These are phyloP conservation scores for Sebastes trivittatus DNA, from an alignment of 2,797 vertebrate genomes.

Conservation along the genomic window DNA sequence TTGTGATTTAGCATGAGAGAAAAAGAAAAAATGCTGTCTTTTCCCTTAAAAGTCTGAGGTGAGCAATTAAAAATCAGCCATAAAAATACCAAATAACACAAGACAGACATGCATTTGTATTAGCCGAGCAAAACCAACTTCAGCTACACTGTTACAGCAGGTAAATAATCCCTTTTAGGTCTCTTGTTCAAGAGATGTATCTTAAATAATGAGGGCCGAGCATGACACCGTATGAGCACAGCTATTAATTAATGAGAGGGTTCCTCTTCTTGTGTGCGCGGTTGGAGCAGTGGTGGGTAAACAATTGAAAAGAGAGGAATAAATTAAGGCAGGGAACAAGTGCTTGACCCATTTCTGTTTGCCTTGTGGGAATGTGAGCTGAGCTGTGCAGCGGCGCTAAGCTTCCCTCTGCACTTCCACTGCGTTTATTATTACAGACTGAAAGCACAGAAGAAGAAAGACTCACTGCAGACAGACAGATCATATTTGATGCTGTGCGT, in stretches of 20 bases:
- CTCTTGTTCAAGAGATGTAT: not conserved
- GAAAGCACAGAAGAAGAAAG: constrained; percentile 7
- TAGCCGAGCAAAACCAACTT: not conserved
- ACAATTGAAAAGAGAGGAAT: constrained; percentile 77
- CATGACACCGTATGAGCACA: constrained; percentile 7
- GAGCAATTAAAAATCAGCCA: not conserved
- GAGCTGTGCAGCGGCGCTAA: constrained; percentile 46
- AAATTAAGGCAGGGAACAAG: constrained; percentile 79
- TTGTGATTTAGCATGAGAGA: not conserved
- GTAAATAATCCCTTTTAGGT: constrained; percentile 10
- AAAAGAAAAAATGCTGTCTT: not conserved
- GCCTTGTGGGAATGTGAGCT: constrained; percentile 73
- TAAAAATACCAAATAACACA: not conserved
- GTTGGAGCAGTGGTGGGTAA: constrained; percentile 73
- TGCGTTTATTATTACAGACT: constrained; percentile 25
- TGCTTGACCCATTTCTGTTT: constrained; percentile 82
- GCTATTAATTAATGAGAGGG: constrained; percentile 57
- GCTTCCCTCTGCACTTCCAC: constrained; percentile 40
- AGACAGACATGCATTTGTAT: not conserved
- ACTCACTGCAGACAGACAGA: constrained; percentile 15
- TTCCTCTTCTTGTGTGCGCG: constrained; percentile 42
- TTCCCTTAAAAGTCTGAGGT: not conserved
- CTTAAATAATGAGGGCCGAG: constrained; percentile 30
- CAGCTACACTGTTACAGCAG: not conserved
- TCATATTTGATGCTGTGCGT: not conserved